A percentile compares a stretch with the other conserved stretches of the same genome.
phyloP scores from a whole-genome alignment of 1,140 invertebrate genomes.

The Drosophila pseudoobscura region DNA sequence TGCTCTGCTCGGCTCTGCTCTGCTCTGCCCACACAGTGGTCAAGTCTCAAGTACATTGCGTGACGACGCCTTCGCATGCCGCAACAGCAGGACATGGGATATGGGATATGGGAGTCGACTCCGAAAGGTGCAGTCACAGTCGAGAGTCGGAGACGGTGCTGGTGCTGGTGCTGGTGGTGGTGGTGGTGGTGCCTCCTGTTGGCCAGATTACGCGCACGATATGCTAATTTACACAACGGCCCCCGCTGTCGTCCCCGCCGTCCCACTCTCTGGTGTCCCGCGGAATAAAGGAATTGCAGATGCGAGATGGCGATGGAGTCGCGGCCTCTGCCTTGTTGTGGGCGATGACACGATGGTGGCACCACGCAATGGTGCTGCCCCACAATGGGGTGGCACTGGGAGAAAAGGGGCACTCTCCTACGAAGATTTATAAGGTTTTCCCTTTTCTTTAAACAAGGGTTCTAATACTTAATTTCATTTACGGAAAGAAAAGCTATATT shows the following conservation, averaged over 20 bases:
- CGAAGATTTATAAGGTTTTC: too few species aligned
- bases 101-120: conserved; percentile 32
- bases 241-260: conserved; percentile 3
- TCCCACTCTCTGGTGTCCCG: too few species aligned
- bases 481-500: too few species aligned
- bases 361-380: conserved; percentile 45
- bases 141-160: too few species aligned
- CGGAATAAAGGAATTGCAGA: conserved; percentile 35
- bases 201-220: conserved; percentile 79
- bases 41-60: conserved; percentile 59
- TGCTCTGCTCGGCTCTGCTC: background rate
- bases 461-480: too few species aligned
- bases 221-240: conserved; percentile 77
- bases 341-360: conserved; percentile 69
- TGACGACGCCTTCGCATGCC: conserved; percentile 80
- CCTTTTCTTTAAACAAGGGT: too few species aligned
- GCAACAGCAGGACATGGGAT: conserved; percentile 71
- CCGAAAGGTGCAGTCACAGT: background rate
- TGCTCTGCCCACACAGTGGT: conserved; percentile 71
- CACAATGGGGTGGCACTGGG: background rate
- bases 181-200: conserved; percentile 59
- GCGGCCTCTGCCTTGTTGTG: conserved; percentile 56
- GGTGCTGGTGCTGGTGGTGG: background rate
- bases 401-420: too few species aligned
- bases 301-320: conserved; percentile 34